Base-by-base conservation (phyloP, 2,113 vertebrate species). In the human (Homo sapiens) region DNA sequence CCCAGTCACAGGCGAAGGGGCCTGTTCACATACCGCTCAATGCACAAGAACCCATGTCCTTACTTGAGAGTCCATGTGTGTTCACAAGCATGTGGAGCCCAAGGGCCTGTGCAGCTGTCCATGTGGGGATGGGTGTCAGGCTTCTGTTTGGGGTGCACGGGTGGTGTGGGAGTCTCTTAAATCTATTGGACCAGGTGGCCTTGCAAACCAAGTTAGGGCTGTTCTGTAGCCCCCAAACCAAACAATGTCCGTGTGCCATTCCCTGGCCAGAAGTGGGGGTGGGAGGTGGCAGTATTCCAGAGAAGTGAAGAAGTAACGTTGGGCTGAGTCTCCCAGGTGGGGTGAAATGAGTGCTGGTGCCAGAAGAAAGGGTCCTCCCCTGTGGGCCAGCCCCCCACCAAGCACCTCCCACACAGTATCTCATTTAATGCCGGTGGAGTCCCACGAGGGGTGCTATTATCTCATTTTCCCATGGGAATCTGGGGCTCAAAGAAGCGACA, bases 51-150 rank as follows among this genome's bases (percentile, higher is more conserved):
- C n/a, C 1, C 0, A 7, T n/a, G 14, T 90, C 68, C 40, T 79
- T n/a, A 6, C 3, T 0, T 18, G 17, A 7, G 40, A 84, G 5
- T 2, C 2, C 16, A 0, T 0, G 13, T 8, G 2, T 75, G 70
- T 59, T 73, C 40, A 25, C 13, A 8, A 11, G 72, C 32, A 2
- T 90, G 48, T 57, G 30, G 80, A 88, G 16, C 68, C 59, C 4
- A 3, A 6, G 18, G 38, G 25, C 40, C 23, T 8, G 35, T 30
- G 66, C 45, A 91, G n/a, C 75, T 50, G 16, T 20, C 75, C 8
- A 0, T 5, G 12, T 14, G 5, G 23, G 43, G 35, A 38, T 17
- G 45, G 38, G 48, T 12, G 2, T 16, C 32, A 10, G 82, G 23
- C 59, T 32, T 66, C 81, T 23, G 22, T 27, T 0, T 22, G 20